Base-by-base conservation (phyloP, 2,888 invertebrate genomes). In the Caenorhabditis plicata region DNA sequence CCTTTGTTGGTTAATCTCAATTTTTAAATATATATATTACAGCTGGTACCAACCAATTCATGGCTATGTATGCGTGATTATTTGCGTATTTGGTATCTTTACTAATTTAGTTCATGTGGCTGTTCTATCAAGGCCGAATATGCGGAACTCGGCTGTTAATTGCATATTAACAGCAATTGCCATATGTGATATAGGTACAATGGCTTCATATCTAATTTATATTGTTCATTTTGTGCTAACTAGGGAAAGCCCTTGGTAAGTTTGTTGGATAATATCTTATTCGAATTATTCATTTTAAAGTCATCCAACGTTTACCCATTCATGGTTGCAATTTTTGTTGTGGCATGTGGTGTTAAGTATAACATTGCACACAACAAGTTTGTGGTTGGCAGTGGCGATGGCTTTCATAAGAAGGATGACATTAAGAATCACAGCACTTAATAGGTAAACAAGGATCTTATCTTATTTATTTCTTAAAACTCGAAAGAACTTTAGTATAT, bases 311-410 rank as follows among this genome's bases (percentile, higher is more conserved):
- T 75, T 68, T 51, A 75, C 77, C 8, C 67, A 71, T 44, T 60
- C 65, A 20, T 78, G 77, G 76, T 66, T 78, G 66, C 61, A 63
- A 51, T 78, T 74, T 42, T 66, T 78, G 9, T 55, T 75, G 33
- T 63, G 71, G 57, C 78, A 79, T 60, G 73, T 74, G 23, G 71
- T 76, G 36, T 45, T 74, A 44, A 65, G 64, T 48, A 79, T 79
- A 47, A 67, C 71, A 26, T 66, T 79, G 27, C 79, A 79, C 63
- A 76, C 76, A 9, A 74, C 75, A 23, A 73, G 74, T 1, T 64
- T 79, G 35, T 79, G 78, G 75, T 53, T 79, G 29, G 74, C 76
- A 15, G 79, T 79, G 2, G 71, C 67, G n/a, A 74, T 79, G 77
- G 78, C 79, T 11, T 75, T 79, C 52, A 63, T 79, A 19, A 51